phyloP scores from a whole-genome alignment of 2,888 invertebrate genomes.

The Oegoconia quadripuncta region DNA sequence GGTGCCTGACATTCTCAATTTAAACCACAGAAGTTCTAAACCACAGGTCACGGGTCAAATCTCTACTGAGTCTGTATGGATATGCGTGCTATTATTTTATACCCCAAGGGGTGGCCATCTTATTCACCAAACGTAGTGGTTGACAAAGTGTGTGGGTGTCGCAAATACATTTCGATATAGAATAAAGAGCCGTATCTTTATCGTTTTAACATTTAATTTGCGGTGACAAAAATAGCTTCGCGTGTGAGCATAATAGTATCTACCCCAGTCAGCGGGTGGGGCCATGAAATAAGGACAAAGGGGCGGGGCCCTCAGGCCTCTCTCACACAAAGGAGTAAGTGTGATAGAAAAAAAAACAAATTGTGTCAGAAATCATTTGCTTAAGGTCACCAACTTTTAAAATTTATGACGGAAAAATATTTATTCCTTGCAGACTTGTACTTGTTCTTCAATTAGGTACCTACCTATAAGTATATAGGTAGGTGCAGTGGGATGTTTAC shows the following conservation, averaged over 20 bases:
- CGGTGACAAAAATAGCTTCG: conserved; percentile 13
- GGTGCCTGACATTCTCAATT: conserved; percentile 58
- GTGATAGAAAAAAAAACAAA: not conserved
- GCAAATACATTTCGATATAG: not conserved
- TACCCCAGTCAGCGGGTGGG: conserved; percentile 48
- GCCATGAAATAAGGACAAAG: conserved; percentile 36
- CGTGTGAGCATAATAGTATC: conserved; percentile 25
- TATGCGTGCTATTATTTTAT: conserved; percentile 51
- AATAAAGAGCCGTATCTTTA: conserved; percentile 1
- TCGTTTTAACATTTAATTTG: conserved; percentile 31
- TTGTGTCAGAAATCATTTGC: too few species aligned
- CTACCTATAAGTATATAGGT: too few species aligned
- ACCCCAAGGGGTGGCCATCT: conserved; percentile 46
- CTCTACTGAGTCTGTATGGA: conserved; percentile 36
- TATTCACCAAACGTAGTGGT: conserved; percentile 15
- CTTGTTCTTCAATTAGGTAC: too few species aligned
- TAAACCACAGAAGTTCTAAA: not conserved
- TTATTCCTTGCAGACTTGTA: too few species aligned
- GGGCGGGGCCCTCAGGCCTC: conserved; percentile 41
- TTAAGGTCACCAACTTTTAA: too few species aligned
- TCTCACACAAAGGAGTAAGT: conserved; percentile 21
- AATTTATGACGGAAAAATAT: too few species aligned
- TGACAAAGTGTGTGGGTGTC: conserved; percentile 22
- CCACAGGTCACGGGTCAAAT: conserved; percentile 8
- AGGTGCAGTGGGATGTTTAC: too few species aligned